phyloP scores from a whole-genome alignment of 2,797 vertebrate genomes.

The Microtus obscurus region DNA sequence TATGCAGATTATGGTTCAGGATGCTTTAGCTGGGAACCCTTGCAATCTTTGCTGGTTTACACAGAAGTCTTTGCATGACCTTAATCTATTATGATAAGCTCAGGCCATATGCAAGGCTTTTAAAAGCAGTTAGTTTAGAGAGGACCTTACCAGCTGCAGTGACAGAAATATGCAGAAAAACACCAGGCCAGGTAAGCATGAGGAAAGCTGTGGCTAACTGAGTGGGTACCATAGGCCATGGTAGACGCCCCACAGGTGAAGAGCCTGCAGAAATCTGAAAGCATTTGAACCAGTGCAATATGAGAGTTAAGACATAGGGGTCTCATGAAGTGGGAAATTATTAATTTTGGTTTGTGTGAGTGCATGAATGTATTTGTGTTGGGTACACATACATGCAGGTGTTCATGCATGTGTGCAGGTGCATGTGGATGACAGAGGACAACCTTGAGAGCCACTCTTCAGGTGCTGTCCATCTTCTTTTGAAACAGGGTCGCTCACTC shows the following conservation, averaged over 20 bases:
- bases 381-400: neutral
- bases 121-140: neutral
- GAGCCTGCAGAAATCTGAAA: neutral
- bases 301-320: fast-evolving
- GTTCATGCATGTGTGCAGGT: neutral
- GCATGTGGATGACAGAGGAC: neutral
- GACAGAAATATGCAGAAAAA: neutral
- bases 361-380: neutral
- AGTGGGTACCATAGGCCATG: neutral
- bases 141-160: neutral
- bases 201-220: neutral
- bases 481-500: neutral
- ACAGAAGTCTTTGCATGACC: neutral
- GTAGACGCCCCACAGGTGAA: neutral
- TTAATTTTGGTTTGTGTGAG: neutral
- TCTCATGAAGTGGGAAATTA: fast-evolving
- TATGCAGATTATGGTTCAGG: neutral
- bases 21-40: neutral
- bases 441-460: neutral
- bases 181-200: neutral
- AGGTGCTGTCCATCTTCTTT: neutral
- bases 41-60: neutral
- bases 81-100: neutral
- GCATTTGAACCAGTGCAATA: neutral
- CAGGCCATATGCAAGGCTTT: too few species aligned